Conservation (phyloP, 2,113 vertebrate genomes). For the Sturnus vulgaris region DNA sequence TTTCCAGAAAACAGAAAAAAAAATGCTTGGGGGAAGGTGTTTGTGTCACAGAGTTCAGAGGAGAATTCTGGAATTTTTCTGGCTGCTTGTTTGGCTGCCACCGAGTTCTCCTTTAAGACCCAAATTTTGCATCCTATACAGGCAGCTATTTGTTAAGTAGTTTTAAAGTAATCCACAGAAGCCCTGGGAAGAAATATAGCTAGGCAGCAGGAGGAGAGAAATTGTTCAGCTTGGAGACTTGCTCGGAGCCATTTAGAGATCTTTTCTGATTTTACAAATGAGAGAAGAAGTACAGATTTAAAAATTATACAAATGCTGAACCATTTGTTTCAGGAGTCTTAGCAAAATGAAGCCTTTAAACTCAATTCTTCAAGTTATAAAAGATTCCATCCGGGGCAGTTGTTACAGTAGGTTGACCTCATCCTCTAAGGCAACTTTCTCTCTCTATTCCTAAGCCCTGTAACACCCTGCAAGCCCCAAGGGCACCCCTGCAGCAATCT, state of each 20-base stretch:
- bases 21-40: too few species aligned
- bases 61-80: too few species aligned
- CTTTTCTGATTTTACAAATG: constrained; percentile 1
- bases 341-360: constrained; percentile 4
- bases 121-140: neutral
- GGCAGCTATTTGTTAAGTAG: neutral
- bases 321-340: neutral
- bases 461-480: constrained; percentile 17
- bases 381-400: neutral
- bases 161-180: neutral
- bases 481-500: constrained; percentile 36
- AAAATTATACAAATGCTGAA: constrained; percentile 17
- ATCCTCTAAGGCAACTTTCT: neutral
- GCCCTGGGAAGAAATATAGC: neutral
- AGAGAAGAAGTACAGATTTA: neutral
- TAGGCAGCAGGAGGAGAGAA: neutral
- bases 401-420: neutral
- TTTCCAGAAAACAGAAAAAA: neutral
- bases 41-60: too few species aligned
- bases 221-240: neutral
- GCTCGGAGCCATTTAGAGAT: neutral
- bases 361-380: neutral
- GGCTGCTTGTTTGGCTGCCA: neutral
- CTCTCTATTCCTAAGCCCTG: neutral
- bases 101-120: neutral